Conservation (phyloP, 2,797 vertebrate genomes). For the Sebastes nivosus region DNA sequence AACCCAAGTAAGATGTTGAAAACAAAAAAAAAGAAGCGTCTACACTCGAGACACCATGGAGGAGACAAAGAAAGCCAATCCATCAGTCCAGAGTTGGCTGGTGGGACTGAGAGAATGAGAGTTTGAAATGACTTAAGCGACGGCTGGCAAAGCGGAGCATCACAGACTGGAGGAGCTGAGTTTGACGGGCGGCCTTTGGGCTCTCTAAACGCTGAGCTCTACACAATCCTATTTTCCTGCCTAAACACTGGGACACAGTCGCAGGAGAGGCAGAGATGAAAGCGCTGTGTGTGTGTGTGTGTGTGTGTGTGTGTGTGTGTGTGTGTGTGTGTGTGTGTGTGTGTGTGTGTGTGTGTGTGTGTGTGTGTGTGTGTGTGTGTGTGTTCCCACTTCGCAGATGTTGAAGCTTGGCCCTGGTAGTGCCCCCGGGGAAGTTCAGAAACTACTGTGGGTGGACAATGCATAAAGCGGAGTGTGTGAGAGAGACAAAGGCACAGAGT, state of each 20-base stretch:
- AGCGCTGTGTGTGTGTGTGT: slow-evolving; percentile 41
- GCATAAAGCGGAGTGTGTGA: slow-evolving; percentile 38
- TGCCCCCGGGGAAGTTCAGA: slow-evolving; percentile 51
- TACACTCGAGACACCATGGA: background rate
- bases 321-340: slow-evolving; percentile 27
- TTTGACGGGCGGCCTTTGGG: slow-evolving; percentile 72
- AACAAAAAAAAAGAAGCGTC: background rate
- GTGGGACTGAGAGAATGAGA: slow-evolving; percentile 43
- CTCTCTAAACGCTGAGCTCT: slow-evolving; percentile 70
- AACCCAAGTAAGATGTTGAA: slow-evolving; percentile 3
- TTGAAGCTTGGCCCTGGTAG: slow-evolving; percentile 53
- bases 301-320: slow-evolving; percentile 22
- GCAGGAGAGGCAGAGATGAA: slow-evolving; percentile 73
- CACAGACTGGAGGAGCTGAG: slow-evolving; percentile 49
- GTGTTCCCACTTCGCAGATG: slow-evolving; percentile 55
- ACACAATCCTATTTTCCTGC: slow-evolving; percentile 78
- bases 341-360: slow-evolving; percentile 26
- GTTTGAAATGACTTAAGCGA: slow-evolving; percentile 62
- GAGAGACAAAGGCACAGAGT: slow-evolving; percentile 21
- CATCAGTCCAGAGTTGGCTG: slow-evolving; percentile 41
- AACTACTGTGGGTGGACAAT: slow-evolving; percentile 54
- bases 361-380: slow-evolving; percentile 2
- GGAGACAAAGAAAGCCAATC: slow-evolving; percentile 31
- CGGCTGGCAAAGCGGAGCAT: slow-evolving; percentile 40
- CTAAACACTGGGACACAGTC: slow-evolving; percentile 66